Base-by-base conservation (phyloP, 1,140 invertebrate genomes). In the Drosophila melanogaster region DNA sequence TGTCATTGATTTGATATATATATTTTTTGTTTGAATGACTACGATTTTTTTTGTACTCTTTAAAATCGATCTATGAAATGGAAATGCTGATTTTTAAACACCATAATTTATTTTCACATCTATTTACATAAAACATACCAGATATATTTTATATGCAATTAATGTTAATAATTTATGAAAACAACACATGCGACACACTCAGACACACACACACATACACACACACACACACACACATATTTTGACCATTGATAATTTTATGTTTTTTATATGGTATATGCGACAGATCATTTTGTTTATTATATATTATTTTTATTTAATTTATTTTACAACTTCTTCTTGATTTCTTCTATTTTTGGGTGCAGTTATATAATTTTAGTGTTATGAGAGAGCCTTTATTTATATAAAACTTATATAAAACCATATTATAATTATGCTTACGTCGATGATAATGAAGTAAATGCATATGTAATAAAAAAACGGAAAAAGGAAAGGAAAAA, bases 221-320 rank as follows among this genome's bases (percentile, higher is more conserved):
- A 60, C 30, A 73, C 40, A 76, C 58, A 46, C n/a, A 77, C 40
- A 35, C 24, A 53, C 26, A 77, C 46, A 81, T 69, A 59, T 62
- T 72, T 76, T 85, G 81, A 85, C 81, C 81, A 90, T 90, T 90
- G 79, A 90, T 89, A 91, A 77, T 85, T 90, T 80, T 90, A 86
- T 90, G 78, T 77, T 81, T 79, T 66, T 73, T 74, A 70, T 75
- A 69, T 71, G 70, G 55, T 85, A 85, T 85, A 79, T 59, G 59
- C 62, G 76, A 56, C 47, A 57, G 35, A 66, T 77, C 66, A 80
- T 75, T 73, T 86, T 80, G 59, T 85, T 84, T 76, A 71, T 78
- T 61, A 57, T 75, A 80, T 61, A 55, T 70, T 66, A 71, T 77
- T 75, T 50, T 70, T 83, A 74, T 77, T 69, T 86, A 61, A 79